These are phyloP conservation scores for Lucinisca nassula DNA, from an alignment of 2,888 invertebrate genomes.

Conservation along the genomic window DNA sequence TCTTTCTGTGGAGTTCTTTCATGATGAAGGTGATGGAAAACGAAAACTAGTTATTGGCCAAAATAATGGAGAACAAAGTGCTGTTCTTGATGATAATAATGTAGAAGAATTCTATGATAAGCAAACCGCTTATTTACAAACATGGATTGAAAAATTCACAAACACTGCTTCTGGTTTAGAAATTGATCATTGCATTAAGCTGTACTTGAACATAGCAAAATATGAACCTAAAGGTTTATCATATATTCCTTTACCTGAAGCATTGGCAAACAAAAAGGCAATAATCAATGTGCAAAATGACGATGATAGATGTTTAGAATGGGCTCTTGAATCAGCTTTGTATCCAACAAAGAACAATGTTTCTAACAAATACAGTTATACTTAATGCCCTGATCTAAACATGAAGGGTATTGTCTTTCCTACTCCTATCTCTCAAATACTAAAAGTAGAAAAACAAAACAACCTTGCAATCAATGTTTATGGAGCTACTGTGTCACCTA, in stretches of 20 bases:
- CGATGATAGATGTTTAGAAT: conserved; percentile 34
- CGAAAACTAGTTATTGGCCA: conserved; percentile 7
- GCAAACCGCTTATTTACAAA: background rate
- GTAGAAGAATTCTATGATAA: conserved; percentile 16
- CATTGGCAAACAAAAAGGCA: conserved; percentile 49
- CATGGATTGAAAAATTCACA: conserved; percentile 40
- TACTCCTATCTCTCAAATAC: conserved; percentile 37
- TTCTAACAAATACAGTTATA: conserved; percentile 31
- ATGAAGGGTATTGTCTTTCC: conserved; percentile 28
- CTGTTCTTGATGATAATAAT: conserved; percentile 10
- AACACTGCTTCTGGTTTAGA: conserved; percentile 24
- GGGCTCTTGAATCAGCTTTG: conserved; percentile 33
- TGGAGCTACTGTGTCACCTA: conserved; percentile 26
- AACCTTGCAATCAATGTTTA: conserved; percentile 43
- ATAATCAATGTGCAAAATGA: conserved; percentile 37
- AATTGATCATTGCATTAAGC: no score
- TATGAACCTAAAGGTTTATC: conserved; percentile 46
- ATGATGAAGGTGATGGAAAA: conserved; percentile 17
- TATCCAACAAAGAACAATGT: conserved; percentile 28
- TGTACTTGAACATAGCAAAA: conserved; percentile 24
- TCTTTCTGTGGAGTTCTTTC: conserved; percentile 33
- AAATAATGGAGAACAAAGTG: conserved; percentile 16
- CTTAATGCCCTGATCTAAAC: conserved; percentile 16
- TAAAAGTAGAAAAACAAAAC: conserved; percentile 39
- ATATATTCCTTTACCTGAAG: conserved; percentile 39